These are phyloP conservation scores for Ceyx melanurus DNA, from an alignment of 2,113 vertebrate species.

Conservation along the genomic window DNA sequence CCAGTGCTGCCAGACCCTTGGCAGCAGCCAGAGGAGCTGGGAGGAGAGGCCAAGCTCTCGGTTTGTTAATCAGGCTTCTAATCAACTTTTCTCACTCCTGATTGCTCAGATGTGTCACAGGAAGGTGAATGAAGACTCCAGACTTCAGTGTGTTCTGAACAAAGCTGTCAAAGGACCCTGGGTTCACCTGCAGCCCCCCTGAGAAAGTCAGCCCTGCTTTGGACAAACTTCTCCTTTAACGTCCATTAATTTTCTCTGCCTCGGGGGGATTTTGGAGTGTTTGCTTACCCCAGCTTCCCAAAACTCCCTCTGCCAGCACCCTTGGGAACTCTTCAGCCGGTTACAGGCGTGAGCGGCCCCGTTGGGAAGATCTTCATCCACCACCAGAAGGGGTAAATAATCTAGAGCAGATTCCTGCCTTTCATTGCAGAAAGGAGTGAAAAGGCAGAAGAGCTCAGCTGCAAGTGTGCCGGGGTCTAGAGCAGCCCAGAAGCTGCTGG, in stretches of 20 bases:
- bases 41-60: background rate
- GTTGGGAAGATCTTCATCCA: background rate
- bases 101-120: background rate
- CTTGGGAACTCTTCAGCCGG: background rate
- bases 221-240: background rate
- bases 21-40: background rate
- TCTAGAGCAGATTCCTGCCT: background rate
- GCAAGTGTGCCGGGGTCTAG: rapidly evolving
- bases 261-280: background rate
- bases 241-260: rapidly evolving
- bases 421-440: background rate
- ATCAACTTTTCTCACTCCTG: background rate
- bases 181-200: background rate
- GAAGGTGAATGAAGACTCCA: background rate
- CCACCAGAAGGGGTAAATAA: background rate
- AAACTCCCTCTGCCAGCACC: background rate
- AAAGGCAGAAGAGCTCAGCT: background rate
- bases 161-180: background rate
- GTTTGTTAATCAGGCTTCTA: rapidly evolving
- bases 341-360: background rate
- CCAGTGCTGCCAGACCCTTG: rapidly evolving
- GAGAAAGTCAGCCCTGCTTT: background rate
- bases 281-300: background rate
- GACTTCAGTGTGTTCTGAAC: background rate
- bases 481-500: background rate